Conservation (phyloP, 2,888 invertebrate species). For the Meiosimyza platycephala region DNA sequence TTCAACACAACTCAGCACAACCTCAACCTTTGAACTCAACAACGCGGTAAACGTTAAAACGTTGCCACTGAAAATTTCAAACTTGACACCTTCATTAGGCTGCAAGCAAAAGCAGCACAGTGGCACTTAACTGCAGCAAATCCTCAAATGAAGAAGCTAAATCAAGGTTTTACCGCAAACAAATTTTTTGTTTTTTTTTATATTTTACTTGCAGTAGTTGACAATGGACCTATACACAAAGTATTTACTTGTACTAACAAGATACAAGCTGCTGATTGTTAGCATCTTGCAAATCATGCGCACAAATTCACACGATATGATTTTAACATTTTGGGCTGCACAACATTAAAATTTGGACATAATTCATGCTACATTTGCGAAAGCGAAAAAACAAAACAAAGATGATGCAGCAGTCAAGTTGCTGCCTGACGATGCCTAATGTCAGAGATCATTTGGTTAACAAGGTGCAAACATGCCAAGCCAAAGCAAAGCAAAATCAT, state of each 20-base stretch:
- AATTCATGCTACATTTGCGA: slow-evolving; percentile 5
- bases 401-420: background rate
- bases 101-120: background rate
- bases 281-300: background rate
- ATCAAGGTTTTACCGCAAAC: slow-evolving; percentile 5
- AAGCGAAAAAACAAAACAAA: background rate
- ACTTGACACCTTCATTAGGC: slow-evolving; percentile 52
- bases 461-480: slow-evolving; percentile 35
- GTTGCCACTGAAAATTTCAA: slow-evolving; percentile 54
- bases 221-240: background rate
- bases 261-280: background rate
- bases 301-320: slow-evolving; percentile 26
- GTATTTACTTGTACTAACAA: background rate
- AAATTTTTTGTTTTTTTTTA: background rate
- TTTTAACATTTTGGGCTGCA: background rate
- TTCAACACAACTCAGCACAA: no score
- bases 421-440: slow-evolving; percentile 25
- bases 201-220: background rate
- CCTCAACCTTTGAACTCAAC: no score
- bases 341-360: slow-evolving; percentile 17
- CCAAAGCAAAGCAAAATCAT: background rate
- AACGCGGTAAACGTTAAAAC: slow-evolving; percentile 3
- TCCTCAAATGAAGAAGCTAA: background rate
- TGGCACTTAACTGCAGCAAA: background rate
- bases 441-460: slow-evolving; percentile 39